Evolutionary conservation across 2,888 invertebrate species (phyloP), one percentile per base, ranked within the genome.

Genomic region (Cephus runcator): DNA sequence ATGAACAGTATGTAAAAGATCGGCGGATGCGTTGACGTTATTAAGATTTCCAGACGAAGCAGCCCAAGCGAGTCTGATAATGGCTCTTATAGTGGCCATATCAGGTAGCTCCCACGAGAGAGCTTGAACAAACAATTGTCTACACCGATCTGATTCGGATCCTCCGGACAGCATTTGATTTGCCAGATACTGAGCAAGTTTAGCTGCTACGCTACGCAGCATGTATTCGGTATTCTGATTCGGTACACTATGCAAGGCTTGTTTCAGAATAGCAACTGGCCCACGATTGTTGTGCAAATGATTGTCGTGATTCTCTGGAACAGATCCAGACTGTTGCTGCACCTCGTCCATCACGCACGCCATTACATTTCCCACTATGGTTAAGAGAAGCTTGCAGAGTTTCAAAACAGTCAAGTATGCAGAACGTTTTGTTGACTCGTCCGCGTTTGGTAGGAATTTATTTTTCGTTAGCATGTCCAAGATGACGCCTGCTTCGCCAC

Each of bases 331-430:
- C 73, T 93, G 87, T 92, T 92, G 89, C 89, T 93, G 91, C 87
- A 94, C 89, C 90, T 94, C 90, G 90, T 93, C 92, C 92, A 93
- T 93, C 4, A 93, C 93, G 83, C 92, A 93, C 71, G 95, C 96
- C 92, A 96, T 93, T 34, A 97, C 94, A 88, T 97, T 96, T 12
- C 96, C 97, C 81, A 98, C 94, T 12, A 97, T 96, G 56, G 97
- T 97, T 76, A 99, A 92, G 86, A 98, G 94, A 80, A 99, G 92
- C 92, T 98, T 98, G 84, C 96, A 96, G 84, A 98, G 94, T 89
- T 97, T 96, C 86, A 98, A 93, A 83, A 98, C 95, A 73, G 97
- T 96, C 87, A 97, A 93, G 92, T 97, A 98, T 12, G 98, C 98
- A 79, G 97, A 96, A 86, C 97, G 95, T 88, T 95, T 95, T 0